Conservation (phyloP, 2,888 invertebrate genomes). For the Phyto melanocephala region DNA sequence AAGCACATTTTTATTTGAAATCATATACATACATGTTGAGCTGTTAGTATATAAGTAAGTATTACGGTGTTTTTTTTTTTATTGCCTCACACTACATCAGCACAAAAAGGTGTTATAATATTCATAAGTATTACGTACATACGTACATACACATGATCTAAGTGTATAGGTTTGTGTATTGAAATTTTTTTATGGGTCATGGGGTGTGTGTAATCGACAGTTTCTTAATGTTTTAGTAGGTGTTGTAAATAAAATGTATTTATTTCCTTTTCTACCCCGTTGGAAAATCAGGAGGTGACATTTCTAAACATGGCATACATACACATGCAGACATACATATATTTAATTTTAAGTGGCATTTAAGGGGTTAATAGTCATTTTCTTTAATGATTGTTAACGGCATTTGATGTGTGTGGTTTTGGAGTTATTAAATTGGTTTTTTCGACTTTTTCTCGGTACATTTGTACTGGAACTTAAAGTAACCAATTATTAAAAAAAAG, state of each 20-base stretch:
- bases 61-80: background rate
- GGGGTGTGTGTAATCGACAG: background rate
- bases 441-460: too few species aligned
- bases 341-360: too few species aligned
- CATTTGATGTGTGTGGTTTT: too few species aligned
- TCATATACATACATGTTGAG: background rate
- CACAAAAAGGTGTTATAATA: too few species aligned
- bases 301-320: too few species aligned
- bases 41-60: background rate
- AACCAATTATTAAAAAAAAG: background rate
- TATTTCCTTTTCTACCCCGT: background rate
- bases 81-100: too few species aligned
- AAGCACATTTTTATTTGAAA: background rate
- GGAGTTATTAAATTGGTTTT: too few species aligned
- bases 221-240: slow-evolving; percentile 8
- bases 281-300: background rate
- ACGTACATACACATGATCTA: background rate
- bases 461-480: background rate
- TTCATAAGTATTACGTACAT: background rate
- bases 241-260: background rate
- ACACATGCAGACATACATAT: too few species aligned
- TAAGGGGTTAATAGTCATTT: too few species aligned
- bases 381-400: too few species aligned
- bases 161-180: background rate
- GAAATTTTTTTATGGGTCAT: slow-evolving; percentile 36